A percentile compares a stretch with the other conserved stretches of the same genome.
phyloP scores from a whole-genome alignment of 23 tunicate species.

The Halocynthia roretzi region DNA sequence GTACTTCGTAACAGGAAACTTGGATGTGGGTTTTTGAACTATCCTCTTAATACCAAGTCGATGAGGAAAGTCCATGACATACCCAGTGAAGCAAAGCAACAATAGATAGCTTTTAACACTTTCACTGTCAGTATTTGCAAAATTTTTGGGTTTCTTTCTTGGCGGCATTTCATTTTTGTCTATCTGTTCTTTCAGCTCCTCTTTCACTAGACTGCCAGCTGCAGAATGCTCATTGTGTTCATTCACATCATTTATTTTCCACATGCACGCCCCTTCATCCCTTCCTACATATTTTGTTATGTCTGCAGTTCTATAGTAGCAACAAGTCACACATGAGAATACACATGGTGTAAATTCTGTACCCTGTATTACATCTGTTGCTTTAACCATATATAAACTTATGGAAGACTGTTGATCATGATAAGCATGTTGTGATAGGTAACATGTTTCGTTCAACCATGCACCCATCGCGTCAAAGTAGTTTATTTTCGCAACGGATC shows the following conservation, averaged over 20 bases:
- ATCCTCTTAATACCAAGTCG: constrained; percentile 61
- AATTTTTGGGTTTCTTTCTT: constrained; percentile 18
- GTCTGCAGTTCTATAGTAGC: too few species aligned
- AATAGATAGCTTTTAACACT: constrained; percentile 32
- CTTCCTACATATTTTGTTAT: too few species aligned
- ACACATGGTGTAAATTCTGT: too few species aligned
- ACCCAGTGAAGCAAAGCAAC: constrained; percentile 53
- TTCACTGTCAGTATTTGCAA: background rate
- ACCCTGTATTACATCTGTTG: constrained; percentile 59
- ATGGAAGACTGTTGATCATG: background rate
- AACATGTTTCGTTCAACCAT: constrained; percentile 69
- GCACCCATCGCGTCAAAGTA: constrained; percentile 87
- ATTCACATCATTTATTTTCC: background rate
- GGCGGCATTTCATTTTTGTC: background rate
- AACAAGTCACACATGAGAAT: too few species aligned
- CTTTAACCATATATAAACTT: constrained; percentile 53
- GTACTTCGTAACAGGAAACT: constrained; percentile 22
- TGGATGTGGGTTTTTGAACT: constrained; percentile 41
- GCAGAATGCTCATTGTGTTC: background rate
- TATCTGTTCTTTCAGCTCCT: background rate
- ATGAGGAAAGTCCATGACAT: constrained; percentile 34
- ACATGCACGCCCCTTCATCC: too few species aligned
- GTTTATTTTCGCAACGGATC: constrained; percentile 43
- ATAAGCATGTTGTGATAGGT: constrained; percentile 53
- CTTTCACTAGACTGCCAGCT: background rate